phyloP scores from a whole-genome alignment of 2,888 invertebrate species.

The Erebia aethiops region DNA sequence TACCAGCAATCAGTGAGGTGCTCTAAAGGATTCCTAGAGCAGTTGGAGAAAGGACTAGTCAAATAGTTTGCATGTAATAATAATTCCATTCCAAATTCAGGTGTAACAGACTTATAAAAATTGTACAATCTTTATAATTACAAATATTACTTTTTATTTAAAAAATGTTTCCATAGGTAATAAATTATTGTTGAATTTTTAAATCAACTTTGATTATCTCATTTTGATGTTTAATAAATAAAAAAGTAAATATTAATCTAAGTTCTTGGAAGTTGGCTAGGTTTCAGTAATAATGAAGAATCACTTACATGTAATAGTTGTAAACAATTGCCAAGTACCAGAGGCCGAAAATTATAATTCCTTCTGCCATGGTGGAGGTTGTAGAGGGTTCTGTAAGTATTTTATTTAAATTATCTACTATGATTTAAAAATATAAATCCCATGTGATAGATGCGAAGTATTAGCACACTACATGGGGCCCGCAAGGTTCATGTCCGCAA shows the following conservation, averaged over 20 bases:
- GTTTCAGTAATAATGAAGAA: no score
- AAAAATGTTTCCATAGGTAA: no score
- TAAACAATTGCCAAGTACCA: constrained; percentile 67
- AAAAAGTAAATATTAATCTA: no score
- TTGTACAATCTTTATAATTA: neutral
- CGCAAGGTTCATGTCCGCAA: no score
- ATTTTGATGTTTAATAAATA: no score
- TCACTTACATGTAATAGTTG: constrained; percentile 62
- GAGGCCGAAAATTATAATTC: constrained; percentile 61
- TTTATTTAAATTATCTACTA: neutral
- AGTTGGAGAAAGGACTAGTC: constrained; percentile 50
- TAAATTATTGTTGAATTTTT: no score
- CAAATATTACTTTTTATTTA: neutral
- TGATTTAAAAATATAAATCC: neutral
- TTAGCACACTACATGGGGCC: no score
- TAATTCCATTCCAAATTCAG: constrained; percentile 2
- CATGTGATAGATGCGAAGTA: no score
- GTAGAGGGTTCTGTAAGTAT: constrained; percentile 7
- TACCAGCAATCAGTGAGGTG: constrained; percentile 75
- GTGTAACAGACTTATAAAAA: no score
- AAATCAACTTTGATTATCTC: no score
- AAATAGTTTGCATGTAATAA: constrained; percentile 20
- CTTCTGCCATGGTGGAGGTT: constrained; percentile 40
- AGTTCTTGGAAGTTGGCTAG: no score
- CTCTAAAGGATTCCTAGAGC: constrained; percentile 69